phyloP scores from a whole-genome alignment of 2,797 vertebrate species.

The Takifugu ocellatus region DNA sequence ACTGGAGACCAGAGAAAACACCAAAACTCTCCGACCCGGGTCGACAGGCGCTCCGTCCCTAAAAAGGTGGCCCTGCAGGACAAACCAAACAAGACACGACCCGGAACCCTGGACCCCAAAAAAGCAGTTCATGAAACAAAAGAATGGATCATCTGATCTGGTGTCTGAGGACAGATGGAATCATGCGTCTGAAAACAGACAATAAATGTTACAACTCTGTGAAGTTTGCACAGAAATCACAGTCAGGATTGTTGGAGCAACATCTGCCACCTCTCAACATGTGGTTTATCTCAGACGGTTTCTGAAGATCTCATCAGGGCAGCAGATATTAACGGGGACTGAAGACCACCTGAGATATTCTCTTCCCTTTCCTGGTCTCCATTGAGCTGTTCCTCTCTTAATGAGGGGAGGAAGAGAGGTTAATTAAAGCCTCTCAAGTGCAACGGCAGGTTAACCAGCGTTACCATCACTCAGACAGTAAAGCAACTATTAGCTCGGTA shows the following conservation, averaged over 20 bases:
- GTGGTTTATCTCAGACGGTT: conserved; percentile 19
- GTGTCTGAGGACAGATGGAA: too few species aligned
- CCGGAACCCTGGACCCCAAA: too few species aligned
- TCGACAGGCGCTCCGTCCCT: too few species aligned
- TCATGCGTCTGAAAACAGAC: conserved; percentile 1
- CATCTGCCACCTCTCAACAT: neutral
- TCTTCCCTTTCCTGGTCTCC: conserved; percentile 12
- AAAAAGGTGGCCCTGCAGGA: too few species aligned
- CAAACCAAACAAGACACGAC: too few species aligned
- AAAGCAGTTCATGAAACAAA: too few species aligned
- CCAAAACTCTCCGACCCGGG: too few species aligned
- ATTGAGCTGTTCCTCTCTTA: conserved; percentile 11
- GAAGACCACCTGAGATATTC: conserved; percentile 11
- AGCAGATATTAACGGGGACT: conserved; percentile 15
- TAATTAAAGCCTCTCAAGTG: conserved; percentile 54
- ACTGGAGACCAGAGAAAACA: too few species aligned
- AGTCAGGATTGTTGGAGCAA: conserved; percentile 7
- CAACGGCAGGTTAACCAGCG: conserved; percentile 41
- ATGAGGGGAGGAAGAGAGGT: conserved; percentile 23
- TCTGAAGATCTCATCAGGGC: neutral
- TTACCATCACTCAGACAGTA: too few species aligned
- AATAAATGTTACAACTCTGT: conserved; percentile 50
- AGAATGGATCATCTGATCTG: too few species aligned
- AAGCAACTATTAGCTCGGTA: conserved; percentile 6
- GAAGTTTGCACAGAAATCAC: conserved; percentile 37